Conservation (phyloP, 2,888 invertebrate genomes). For the Platynereis dumerilii region DNA sequence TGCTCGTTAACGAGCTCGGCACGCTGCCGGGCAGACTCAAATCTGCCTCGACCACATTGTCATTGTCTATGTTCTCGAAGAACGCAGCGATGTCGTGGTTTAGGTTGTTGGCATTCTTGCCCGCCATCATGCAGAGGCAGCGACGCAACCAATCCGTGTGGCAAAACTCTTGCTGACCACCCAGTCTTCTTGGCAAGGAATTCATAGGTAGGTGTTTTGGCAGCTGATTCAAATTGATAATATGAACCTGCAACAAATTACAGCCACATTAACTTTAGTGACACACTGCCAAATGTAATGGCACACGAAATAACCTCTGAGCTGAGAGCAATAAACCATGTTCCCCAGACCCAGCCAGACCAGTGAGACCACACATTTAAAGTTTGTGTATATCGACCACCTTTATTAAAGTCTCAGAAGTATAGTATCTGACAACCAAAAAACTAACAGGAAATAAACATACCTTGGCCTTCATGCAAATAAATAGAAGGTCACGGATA, state of each 20-base stretch:
- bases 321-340: too few relatives aligned
- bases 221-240: constrained; percentile 89
- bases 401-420: too few relatives aligned
- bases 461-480: too few relatives aligned
- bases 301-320: too few relatives aligned
- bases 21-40: not conserved
- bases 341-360: too few relatives aligned
- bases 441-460: too few relatives aligned
- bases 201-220: constrained; percentile 87
- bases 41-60: constrained; percentile 1
- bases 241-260: constrained; percentile 72
- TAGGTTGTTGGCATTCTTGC: constrained; percentile 23
- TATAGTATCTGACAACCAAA: too few relatives aligned
- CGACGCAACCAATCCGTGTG: constrained; percentile 87
- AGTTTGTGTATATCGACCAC: too few relatives aligned
- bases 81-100: constrained; percentile 32
- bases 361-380: too few relatives aligned
- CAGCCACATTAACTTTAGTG: too few relatives aligned
- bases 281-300: too few relatives aligned
- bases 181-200: constrained; percentile 86
- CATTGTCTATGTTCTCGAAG: constrained; percentile 30
- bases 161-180: constrained; percentile 83
- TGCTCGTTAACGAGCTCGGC: not conserved
- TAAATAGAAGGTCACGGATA: too few relatives aligned
- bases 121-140: constrained; percentile 42